A percentile compares a stretch with the other conserved stretches of the same genome.
Evolutionary conservation across 2,113 vertebrate genomes (phyloP).

Genomic region (Oncorhynchus keta): DNA sequence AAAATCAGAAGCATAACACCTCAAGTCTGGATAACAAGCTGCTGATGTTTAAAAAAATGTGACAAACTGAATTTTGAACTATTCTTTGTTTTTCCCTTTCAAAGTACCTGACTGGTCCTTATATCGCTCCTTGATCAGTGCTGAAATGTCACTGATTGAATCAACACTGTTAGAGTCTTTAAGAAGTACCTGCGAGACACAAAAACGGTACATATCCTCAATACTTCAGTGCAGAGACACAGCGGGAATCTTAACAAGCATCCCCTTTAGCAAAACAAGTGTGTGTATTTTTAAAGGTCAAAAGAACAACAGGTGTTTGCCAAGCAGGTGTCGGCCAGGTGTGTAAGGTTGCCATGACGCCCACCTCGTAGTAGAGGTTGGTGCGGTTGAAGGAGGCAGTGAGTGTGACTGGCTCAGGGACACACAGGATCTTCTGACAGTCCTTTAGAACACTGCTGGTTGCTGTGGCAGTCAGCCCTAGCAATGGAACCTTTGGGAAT

Average conservation of each 20-base stretch:
- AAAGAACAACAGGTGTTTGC: neutral
- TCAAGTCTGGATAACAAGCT: neutral
- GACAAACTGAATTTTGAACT: neutral
- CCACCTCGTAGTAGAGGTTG: slow-evolving; percentile 94
- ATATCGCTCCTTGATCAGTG: slow-evolving; percentile 85
- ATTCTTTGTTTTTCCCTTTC: neutral
- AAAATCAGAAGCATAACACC: neutral
- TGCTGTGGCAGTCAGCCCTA: slow-evolving; percentile 94
- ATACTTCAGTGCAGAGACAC: neutral
- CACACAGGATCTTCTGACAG: slow-evolving; percentile 88
- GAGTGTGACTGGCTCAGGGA: slow-evolving; percentile 83
- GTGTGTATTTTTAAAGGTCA: neutral
- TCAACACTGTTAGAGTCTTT: slow-evolving; percentile 80
- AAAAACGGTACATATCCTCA: neutral
- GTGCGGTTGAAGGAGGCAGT: slow-evolving; percentile 91
- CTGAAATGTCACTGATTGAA: slow-evolving; percentile 81
- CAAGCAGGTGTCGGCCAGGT: neutral
- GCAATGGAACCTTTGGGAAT: slow-evolving; percentile 84
- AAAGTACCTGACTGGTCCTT: slow-evolving; percentile 87
- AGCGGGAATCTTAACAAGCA: neutral
- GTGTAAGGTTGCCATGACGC: slow-evolving; percentile 7
- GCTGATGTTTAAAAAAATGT: neutral
- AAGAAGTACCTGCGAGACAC: slow-evolving; percentile 78
- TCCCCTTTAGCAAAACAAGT: neutral
- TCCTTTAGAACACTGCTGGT: slow-evolving; percentile 88